phyloP scores from a whole-genome alignment of 2,888 invertebrate species.

The Toxonevra muliebris region DNA sequence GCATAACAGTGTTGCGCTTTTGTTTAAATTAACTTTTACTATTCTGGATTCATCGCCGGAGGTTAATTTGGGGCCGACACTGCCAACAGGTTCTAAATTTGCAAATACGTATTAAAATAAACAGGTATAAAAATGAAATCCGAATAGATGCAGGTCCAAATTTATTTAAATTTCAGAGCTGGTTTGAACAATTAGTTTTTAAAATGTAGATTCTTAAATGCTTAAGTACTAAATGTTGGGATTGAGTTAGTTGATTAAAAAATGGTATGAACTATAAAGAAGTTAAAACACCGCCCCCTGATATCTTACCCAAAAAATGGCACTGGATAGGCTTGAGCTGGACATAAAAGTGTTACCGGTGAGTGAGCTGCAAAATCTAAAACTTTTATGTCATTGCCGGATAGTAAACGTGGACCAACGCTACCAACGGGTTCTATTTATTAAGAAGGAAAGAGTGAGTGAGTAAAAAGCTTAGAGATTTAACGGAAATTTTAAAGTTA shows the following conservation, averaged over 20 bases:
- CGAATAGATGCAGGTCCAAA: conserved; percentile 28
- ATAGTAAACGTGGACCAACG: conserved; percentile 71
- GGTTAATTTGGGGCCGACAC: conserved; percentile 72
- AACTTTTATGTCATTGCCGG: conserved; percentile 63
- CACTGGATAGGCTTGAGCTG: conserved; percentile 77
- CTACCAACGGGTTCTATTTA: conserved; percentile 72
- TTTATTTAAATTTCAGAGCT: neutral
- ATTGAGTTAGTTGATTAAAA: conserved; percentile 31
- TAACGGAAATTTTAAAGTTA: neutral
- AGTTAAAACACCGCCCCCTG: neutral
- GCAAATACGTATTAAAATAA: neutral
- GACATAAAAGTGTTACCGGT: conserved; percentile 72
- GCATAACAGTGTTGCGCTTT: conserved; percentile 71
- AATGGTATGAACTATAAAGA: neutral
- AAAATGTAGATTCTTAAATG: too few species aligned
- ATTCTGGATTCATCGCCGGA: conserved; percentile 72
- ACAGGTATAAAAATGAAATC: neutral
- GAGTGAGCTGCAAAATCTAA: conserved; percentile 50
- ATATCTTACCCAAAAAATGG: conserved; percentile 73
- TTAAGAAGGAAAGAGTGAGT: conserved; percentile 18
- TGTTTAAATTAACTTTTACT: conserved; percentile 65
- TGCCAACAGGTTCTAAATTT: conserved; percentile 66
- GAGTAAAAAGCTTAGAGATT: neutral
- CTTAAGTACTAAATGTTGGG: conserved; percentile 37
- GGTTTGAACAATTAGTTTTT: too few species aligned